A percentile compares a stretch with the other conserved stretches of the same genome.
These are phyloP conservation scores for Drosophila kokeensis DNA, from an alignment of 2,888 invertebrate species.

Conservation along the genomic window DNA sequence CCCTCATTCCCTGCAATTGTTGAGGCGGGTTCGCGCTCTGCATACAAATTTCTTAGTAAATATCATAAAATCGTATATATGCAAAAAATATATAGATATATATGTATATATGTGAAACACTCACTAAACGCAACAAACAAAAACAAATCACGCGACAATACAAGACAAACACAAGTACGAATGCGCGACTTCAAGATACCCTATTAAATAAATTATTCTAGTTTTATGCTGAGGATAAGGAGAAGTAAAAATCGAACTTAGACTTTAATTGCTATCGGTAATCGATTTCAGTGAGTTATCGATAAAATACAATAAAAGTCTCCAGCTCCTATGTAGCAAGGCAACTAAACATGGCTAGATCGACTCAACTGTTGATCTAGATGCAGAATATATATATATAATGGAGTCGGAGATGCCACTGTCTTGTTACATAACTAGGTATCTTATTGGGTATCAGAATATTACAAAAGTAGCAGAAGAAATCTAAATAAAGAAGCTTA, in stretches of 20 bases:
- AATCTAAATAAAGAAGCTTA: conserved; percentile 66
- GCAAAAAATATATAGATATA: conserved; percentile 33
- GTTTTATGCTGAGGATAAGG: not conserved
- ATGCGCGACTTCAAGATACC: not conserved
- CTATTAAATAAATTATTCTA: not conserved
- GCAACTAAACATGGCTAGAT: not conserved
- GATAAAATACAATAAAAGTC: not conserved
- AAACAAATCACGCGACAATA: conserved; percentile 65
- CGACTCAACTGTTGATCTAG: not conserved
- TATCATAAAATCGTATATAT: conserved; percentile 62
- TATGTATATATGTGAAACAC: conserved; percentile 37
- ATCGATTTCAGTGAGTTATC: not conserved
- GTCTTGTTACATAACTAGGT: not conserved
- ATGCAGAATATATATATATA: not conserved
- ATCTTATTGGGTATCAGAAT: not conserved
- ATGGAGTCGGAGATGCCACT: not conserved
- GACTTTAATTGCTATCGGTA: not conserved
- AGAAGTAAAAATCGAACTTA: too few species aligned
- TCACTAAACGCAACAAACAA: conserved; percentile 45
- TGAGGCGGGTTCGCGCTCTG: conserved; percentile 65
- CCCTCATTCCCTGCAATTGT: not conserved
- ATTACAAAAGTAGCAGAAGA: conserved; percentile 28
- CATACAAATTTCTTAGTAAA: conserved; percentile 72
- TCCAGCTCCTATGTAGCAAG: not conserved
- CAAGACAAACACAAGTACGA: not conserved